These are phyloP conservation scores for Paramacrobiotus metropolitanus DNA, from an alignment of 1,140 invertebrate species.

Conservation along the genomic window DNA sequence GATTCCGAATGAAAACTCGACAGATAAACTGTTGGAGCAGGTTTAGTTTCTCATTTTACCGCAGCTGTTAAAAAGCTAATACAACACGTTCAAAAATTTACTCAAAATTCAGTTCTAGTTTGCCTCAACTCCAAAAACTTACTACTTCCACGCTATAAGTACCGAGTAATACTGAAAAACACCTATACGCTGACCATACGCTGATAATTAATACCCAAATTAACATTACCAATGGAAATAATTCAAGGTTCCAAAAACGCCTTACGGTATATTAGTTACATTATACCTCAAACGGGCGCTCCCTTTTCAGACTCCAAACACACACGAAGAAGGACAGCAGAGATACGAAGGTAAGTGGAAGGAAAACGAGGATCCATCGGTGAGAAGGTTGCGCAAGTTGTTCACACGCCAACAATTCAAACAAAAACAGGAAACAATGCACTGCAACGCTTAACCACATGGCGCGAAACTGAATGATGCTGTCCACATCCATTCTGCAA, in stretches of 20 bases:
- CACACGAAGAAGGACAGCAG: constrained; percentile 84
- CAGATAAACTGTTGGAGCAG: background rate
- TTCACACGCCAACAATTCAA: constrained; percentile 81
- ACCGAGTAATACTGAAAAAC: no score
- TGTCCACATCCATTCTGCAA: constrained; percentile 75
- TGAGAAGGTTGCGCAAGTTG: constrained; percentile 69
- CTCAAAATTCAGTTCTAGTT: no score
- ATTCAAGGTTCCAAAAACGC: no score
- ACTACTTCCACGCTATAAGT: no score
- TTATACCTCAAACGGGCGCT: constrained; percentile 81
- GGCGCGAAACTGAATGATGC: constrained; percentile 85
- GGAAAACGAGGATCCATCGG: constrained; percentile 83
- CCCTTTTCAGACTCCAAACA: constrained; percentile 93
- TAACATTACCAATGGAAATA: no score
- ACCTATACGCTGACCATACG: no score
- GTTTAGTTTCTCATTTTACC: no score
- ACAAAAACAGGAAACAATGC: constrained; percentile 80
- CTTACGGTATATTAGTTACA: no score
- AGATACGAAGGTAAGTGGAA: constrained; percentile 82
- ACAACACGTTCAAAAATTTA: no score
- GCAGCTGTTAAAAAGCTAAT: no score
- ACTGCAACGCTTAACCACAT: constrained; percentile 82
- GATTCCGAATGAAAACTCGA: constrained; percentile 4
- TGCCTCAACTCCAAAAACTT: no score
- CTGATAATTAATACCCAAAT: no score